A percentile compares a stretch with the other conserved stretches of the same genome.
Evolutionary conservation across 2,888 invertebrate genomes (phyloP).

Genomic region (Gryllus longicercus): DNA sequence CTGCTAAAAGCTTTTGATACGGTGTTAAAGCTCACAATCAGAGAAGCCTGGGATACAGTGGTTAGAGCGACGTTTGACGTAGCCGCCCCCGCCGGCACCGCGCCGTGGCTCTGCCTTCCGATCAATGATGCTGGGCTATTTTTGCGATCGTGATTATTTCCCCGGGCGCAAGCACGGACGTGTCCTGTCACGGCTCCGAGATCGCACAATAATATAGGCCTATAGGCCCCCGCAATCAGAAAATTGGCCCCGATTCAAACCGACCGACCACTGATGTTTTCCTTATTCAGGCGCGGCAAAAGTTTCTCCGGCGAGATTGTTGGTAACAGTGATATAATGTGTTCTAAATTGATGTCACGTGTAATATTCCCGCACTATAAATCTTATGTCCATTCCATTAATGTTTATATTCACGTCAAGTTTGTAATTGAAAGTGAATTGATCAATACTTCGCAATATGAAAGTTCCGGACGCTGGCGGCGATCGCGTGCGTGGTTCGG

Average conservation of each 20-base stretch:
- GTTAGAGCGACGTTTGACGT: not conserved
- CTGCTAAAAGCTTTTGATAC: not conserved
- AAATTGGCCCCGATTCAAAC: not conserved
- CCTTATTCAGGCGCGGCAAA: not conserved
- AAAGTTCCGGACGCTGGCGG: not conserved
- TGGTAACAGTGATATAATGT: not conserved
- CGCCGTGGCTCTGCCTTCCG: not conserved
- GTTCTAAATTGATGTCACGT: not conserved
- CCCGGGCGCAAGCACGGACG: not conserved
- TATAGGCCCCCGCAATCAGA: not conserved
- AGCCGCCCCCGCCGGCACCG: not conserved
- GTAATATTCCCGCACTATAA: not conserved
- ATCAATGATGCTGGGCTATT: not conserved
- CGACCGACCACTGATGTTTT: not conserved
- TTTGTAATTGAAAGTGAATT: conserved; percentile 10
- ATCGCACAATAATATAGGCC: not conserved
- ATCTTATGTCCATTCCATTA: conserved; percentile 4
- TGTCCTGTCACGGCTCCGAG: not conserved
- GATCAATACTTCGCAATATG: conserved; percentile 7
- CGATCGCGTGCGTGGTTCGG: not conserved
- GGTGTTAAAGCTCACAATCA: not conserved
- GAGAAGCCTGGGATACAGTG: not conserved
- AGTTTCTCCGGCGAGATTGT: not conserved
- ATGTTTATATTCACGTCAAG: conserved; percentile 17
- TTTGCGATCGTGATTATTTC: not conserved